Evolutionary conservation across 2,888 invertebrate species (phyloP), one percentile per base, ranked within the genome.

Genomic region (Drosophila birchii): DNA sequence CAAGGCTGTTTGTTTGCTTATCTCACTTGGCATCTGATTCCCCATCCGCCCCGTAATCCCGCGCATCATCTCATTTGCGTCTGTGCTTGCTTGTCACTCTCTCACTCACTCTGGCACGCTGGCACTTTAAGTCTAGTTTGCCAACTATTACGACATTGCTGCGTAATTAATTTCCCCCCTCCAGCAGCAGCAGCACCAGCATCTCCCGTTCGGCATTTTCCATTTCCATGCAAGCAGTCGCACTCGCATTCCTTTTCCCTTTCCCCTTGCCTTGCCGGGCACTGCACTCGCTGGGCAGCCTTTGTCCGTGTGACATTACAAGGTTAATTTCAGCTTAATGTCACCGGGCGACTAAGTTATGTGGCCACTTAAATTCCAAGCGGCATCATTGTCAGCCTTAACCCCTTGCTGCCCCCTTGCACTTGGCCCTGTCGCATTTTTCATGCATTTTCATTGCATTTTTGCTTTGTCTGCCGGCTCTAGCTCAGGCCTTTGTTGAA

Each of bases 1-100:
- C 83, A 83, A 86, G 78, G 75, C 76, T 81, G 87, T 80, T 82
- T 86, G 86, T 83, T 87, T 87, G 81, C 77, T 76, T 83, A 78
- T 86, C 87, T 75, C 76, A 77, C 79, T 83, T 78, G 84, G 73
- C 75, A 79, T 84, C 77, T 75, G 80, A 75, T 75, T 69, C 71
- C 70, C 38, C 64, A 64, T 71, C 54, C 72, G 51, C 41, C 53
- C 53, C 53, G 57, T 51, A 36, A 47, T 18, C 39, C 43, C 12
- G 36, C 45, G 38, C 61, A 43, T 61, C 62, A 45, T 49, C 54
- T 68, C 62, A 61, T 62, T 57, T 69, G 53, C 49, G 43, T 54
- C 49, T 58, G 45, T 45, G 45, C 38, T 16, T 59, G 68, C 41
- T 16, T 59, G 68, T 36, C 53, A 54, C 32, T 41, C 32, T 36